Evolutionary conservation across 2,888 invertebrate species (phyloP).

Genomic region (Spodoptera littoralis): DNA sequence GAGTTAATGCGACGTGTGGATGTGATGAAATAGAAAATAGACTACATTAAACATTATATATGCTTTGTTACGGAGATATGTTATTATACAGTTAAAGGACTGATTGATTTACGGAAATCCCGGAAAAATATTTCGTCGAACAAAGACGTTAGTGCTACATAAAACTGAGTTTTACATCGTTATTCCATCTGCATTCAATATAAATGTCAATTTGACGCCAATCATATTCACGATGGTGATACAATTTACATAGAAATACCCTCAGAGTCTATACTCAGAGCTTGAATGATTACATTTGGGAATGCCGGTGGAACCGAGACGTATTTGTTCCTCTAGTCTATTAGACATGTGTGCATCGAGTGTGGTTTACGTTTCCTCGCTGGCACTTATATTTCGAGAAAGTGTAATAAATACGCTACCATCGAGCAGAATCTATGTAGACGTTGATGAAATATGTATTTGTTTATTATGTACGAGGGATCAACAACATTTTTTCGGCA

Average conservation of each 20-base stretch:
- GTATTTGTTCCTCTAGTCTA: slow-evolving; percentile 18
- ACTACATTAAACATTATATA: slow-evolving; percentile 11
- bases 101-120: too few relatives aligned
- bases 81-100: too few relatives aligned
- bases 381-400: slow-evolving; percentile 28
- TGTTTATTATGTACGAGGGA: slow-evolving; percentile 71
- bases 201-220: slow-evolving; percentile 55
- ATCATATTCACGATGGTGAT: slow-evolving; percentile 63
- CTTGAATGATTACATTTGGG: slow-evolving; percentile 67
- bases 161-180: slow-evolving; percentile 12
- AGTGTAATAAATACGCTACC: slow-evolving; percentile 42
- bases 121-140: too few relatives aligned
- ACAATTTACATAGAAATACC: slow-evolving; percentile 68
- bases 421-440: slow-evolving; percentile 52
- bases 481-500: slow-evolving; percentile 77
- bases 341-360: slow-evolving; percentile 12
- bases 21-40: slow-evolving; percentile 16
- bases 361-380: slow-evolving; percentile 26
- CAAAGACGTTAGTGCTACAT: not conserved
- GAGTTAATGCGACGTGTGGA: slow-evolving; percentile 28
- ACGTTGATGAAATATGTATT: slow-evolving; percentile 77
- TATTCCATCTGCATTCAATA: slow-evolving; percentile 23
- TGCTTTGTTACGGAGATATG: not conserved
- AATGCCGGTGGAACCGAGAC: slow-evolving; percentile 35
- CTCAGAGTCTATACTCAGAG: slow-evolving; percentile 54